Evolutionary conservation across 2,797 vertebrate species (phyloP).

Genomic region (Leuciscus waleckii): DNA sequence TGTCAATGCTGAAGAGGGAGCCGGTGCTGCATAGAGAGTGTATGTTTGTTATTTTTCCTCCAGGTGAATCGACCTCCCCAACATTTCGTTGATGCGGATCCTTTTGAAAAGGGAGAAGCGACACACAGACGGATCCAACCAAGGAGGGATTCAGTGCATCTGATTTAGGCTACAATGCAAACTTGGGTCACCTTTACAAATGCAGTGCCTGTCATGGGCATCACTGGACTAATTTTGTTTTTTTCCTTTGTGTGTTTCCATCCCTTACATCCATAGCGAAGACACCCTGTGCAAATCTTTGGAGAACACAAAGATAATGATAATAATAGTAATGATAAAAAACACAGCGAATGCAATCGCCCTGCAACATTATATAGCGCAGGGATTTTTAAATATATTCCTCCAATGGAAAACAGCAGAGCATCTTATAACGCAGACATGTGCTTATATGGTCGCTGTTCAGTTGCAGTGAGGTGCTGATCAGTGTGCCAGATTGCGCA

Average conservation of each 20-base stretch:
- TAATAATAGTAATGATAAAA: not conserved
- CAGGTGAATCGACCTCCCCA: slow-evolving; percentile 64
- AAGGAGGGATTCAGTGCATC: slow-evolving; percentile 3
- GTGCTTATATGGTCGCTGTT: slow-evolving; percentile 65
- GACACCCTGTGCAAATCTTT: slow-evolving; percentile 33
- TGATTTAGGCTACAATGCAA: slow-evolving; percentile 54
- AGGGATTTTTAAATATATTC: slow-evolving; percentile 1
- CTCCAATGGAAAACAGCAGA: slow-evolving; percentile 4
- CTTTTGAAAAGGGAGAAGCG: slow-evolving; percentile 63
- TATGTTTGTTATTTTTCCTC: slow-evolving; percentile 74
- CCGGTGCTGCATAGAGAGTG: slow-evolving; percentile 66
- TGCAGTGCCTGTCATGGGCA: not conserved
- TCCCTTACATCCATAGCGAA: slow-evolving; percentile 26
- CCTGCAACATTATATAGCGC: slow-evolving; percentile 9
- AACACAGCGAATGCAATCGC: not conserved
- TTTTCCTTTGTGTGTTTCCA: slow-evolving; percentile 57
- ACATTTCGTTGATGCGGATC: slow-evolving; percentile 67
- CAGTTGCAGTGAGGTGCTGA: slow-evolving; percentile 63
- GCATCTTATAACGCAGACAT: slow-evolving; percentile 26
- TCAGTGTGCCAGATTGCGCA: slow-evolving; percentile 22
- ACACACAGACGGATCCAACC: slow-evolving; percentile 19
- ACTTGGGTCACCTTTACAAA: slow-evolving; percentile 50
- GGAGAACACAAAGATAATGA: slow-evolving; percentile 29
- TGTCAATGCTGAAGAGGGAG: slow-evolving; percentile 81
- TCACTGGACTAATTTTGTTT: slow-evolving; percentile 25